Percentiles rank a stretch among this genome's conserved stretches.
Evolutionary conservation across 2,888 invertebrate genomes (phyloP).

Genomic region (Brachyopa scutellaris): DNA sequence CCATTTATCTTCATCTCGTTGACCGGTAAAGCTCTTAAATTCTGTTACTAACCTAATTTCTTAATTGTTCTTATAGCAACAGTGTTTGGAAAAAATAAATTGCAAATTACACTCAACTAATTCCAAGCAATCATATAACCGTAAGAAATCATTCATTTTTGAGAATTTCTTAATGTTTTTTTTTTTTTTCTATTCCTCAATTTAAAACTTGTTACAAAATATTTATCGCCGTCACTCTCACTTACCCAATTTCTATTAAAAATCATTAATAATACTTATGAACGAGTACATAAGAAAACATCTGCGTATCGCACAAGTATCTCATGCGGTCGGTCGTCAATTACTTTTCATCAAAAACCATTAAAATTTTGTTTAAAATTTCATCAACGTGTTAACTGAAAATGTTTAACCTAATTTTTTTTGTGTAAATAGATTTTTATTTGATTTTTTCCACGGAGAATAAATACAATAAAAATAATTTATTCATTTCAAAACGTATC

Average conservation of each 20-base stretch:
- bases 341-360: constrained; percentile 37
- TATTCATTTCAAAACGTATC: constrained; percentile 54
- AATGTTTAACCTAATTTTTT: constrained; percentile 50
- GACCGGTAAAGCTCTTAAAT: neutral
- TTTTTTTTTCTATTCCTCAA: too few species aligned
- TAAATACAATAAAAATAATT: constrained; percentile 20
- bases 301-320: constrained; percentile 21
- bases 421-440: constrained; percentile 56
- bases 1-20: neutral
- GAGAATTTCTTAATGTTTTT: constrained; percentile 20
- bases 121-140: constrained; percentile 9
- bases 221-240: constrained; percentile 35
- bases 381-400: neutral
- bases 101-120: constrained; percentile 18
- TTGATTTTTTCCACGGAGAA: too few species aligned
- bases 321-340: constrained; percentile 20
- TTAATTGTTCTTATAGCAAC: too few species aligned
- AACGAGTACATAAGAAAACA: neutral
- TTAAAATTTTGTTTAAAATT: too few species aligned
- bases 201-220: constrained; percentile 26
- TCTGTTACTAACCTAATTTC: neutral
- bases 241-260: constrained; percentile 30
- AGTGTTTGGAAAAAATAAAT: too few species aligned
- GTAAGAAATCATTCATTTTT: constrained; percentile 15
- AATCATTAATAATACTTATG: constrained; percentile 47